These are phyloP conservation scores for Megaleporinus macrocephalus DNA, from an alignment of 2,113 vertebrate species.

Conservation along the genomic window DNA sequence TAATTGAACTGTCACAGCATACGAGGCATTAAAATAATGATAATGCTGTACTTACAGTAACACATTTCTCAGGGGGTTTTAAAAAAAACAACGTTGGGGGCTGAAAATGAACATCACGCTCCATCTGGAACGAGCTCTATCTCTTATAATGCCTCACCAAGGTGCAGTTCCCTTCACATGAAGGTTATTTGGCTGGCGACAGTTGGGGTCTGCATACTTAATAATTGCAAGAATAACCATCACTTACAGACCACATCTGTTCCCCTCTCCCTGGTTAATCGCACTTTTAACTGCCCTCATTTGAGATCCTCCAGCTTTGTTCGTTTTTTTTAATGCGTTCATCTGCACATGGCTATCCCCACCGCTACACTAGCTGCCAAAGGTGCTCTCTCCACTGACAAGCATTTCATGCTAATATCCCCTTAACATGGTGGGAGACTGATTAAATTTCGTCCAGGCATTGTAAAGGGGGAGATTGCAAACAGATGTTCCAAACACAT, in stretches of 20 bases:
- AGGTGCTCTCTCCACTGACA: conserved; percentile 61
- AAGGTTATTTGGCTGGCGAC: conserved; percentile 76
- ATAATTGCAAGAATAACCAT: conserved; percentile 76
- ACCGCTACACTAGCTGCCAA: conserved; percentile 45
- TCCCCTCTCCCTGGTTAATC: conserved; percentile 70
- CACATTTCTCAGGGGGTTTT: conserved; percentile 63
- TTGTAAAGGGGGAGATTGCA: conserved; percentile 50
- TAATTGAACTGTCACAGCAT: conserved; percentile 38
- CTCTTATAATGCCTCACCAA: conserved; percentile 68
- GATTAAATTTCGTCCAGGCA: conserved; percentile 55
- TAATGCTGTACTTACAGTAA: conserved; percentile 53
- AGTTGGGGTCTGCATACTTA: conserved; percentile 69
- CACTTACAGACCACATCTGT: conserved; percentile 75
- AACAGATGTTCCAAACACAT: conserved; percentile 64
- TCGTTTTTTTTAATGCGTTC: conserved; percentile 51
- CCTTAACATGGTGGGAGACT: conserved; percentile 55
- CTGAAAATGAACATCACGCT: conserved; percentile 53
- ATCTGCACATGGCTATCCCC: conserved; percentile 44
- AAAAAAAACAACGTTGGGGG: conserved; percentile 61
- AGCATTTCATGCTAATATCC: conserved; percentile 57
- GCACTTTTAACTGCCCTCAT: conserved; percentile 72
- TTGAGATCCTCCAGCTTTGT: conserved; percentile 66
- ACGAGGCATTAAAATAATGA: conserved; percentile 45
- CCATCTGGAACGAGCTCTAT: conserved; percentile 72
- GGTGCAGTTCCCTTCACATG: conserved; percentile 66